phyloP scores from a whole-genome alignment of 2,888 invertebrate genomes.

The Onthophagus sagittarius region DNA sequence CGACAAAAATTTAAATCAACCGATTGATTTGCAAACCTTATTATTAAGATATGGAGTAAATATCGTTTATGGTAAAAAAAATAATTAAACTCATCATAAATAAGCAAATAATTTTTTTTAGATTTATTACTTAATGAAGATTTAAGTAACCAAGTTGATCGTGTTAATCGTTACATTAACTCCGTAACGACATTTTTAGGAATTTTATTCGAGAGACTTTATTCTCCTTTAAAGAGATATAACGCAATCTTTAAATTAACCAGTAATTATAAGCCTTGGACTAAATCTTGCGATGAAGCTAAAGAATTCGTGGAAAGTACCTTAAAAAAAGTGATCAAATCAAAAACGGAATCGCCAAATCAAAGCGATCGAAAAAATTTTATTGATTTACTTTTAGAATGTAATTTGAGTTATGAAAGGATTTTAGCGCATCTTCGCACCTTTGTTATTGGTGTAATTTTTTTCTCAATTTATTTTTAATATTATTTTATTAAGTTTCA shows the following conservation, averaged over 20 bases:
- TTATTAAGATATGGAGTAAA: not conserved
- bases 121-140: not conserved
- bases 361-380: not conserved
- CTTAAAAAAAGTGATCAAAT: not conserved
- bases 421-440: not conserved
- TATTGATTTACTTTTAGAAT: not conserved
- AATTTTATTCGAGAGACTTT: not conserved
- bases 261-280: not conserved
- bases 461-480: not conserved
- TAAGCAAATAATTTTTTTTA: not conserved
- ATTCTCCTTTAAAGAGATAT: not conserved
- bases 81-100: not conserved
- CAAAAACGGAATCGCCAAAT: not conserved
- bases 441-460: too few species aligned
- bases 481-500: not conserved
- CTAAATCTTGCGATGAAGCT: not conserved
- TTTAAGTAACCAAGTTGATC: not conserved
- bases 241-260: not conserved
- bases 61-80: not conserved
- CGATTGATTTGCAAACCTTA: not conserved
- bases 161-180: not conserved
- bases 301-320: not conserved
- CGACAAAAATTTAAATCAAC: not conserved
- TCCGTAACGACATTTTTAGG: not conserved
- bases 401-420: not conserved